These are phyloP conservation scores for Bombus picipes DNA, from an alignment of 1,140 invertebrate species.

Conservation along the genomic window DNA sequence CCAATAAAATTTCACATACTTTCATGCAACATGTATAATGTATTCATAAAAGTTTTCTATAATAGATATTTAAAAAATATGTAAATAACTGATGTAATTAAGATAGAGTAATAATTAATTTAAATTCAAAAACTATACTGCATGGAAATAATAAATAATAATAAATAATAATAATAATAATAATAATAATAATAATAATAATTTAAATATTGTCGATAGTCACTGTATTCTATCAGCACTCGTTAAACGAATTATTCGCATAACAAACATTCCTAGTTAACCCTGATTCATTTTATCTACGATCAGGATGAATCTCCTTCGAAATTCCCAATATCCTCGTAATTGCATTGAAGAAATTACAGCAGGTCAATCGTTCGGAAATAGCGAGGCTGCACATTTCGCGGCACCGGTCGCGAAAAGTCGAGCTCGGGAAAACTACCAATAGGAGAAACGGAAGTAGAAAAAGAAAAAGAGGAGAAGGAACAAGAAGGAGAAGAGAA, in stretches of 20 bases:
- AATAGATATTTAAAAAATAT: too few relatives aligned
- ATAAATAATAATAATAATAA: too few relatives aligned
- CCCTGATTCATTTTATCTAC: background rate
- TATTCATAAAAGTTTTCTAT: too few relatives aligned
- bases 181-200: too few relatives aligned
- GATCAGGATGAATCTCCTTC: background rate
- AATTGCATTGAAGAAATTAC: background rate
- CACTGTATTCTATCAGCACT: background rate
- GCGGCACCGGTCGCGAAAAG: background rate
- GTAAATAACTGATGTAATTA: too few relatives aligned
- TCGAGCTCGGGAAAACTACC: background rate
- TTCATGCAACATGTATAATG: too few relatives aligned
- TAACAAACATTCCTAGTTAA: background rate
- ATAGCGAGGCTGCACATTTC: background rate
- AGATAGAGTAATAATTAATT: too few relatives aligned
- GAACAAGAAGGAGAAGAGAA: background rate
- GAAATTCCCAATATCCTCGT: background rate
- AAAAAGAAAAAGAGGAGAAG: background rate
- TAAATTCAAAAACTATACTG: too few relatives aligned
- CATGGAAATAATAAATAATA: too few relatives aligned
- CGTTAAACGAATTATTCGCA: background rate
- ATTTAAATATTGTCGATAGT: too few relatives aligned
- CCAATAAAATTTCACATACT: too few relatives aligned
- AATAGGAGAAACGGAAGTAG: background rate
- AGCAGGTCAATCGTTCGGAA: background rate